Conservation (phyloP, 2,888 invertebrate genomes). For the Eustalomyia histrio region DNA sequence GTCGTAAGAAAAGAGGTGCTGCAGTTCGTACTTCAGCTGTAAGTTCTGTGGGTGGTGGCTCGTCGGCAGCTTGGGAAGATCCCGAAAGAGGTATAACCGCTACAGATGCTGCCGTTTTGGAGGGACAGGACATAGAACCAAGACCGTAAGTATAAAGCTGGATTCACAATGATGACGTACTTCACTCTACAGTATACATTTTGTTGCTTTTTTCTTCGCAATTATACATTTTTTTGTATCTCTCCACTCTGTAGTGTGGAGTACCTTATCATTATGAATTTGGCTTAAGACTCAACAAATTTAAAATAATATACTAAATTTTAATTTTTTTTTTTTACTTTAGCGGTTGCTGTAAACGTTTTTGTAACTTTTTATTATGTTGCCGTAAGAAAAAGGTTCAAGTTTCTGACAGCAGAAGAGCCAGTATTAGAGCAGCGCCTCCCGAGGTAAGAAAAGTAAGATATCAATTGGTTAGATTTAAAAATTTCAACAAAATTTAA, state of each 20-base stretch:
- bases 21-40: constrained; percentile 53
- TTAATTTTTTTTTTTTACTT: constrained; percentile 17
- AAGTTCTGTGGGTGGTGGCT: constrained; percentile 63
- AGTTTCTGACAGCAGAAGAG: constrained; percentile 81
- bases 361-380: constrained; percentile 76
- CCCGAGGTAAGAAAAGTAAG: constrained; percentile 78
- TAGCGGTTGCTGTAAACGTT: constrained; percentile 77
- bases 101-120: constrained; percentile 80
- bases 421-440: constrained; percentile 83
- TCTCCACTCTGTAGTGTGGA: no score
- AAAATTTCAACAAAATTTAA: no score
- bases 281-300: no score
- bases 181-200: no score
- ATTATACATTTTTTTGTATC: no score
- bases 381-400: constrained; percentile 69
- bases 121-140: constrained; percentile 80
- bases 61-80: constrained; percentile 75
- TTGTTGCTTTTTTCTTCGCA: no score
- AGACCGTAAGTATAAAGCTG: constrained; percentile 61
- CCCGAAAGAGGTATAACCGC: constrained; percentile 73
- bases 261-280: no score
- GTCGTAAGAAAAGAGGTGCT: constrained; percentile 71
- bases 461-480: no score
- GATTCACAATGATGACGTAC: no score
- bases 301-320: no score